Conservation (phyloP, 2,797 vertebrate genomes). For the Petrocephalus schoutedeni region DNA sequence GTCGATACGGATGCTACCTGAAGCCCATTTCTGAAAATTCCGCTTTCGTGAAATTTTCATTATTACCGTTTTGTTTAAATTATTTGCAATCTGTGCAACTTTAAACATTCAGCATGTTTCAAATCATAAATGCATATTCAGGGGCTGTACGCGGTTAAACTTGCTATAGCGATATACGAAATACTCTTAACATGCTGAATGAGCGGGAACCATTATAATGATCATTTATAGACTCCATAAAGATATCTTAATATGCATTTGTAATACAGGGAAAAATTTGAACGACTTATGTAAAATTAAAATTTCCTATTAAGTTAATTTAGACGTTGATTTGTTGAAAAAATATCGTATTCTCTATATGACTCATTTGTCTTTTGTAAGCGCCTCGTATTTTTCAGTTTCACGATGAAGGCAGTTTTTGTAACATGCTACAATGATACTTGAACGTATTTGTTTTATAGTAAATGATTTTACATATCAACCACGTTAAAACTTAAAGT, state of each 20-base stretch:
- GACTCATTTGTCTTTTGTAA: not conserved
- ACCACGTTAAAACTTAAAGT: not conserved
- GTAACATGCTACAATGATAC: not conserved
- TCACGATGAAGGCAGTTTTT: not conserved
- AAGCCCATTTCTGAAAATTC: not conserved
- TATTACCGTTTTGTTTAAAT: not conserved
- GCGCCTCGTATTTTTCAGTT: not conserved
- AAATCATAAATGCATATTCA: not conserved
- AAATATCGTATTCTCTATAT: not conserved
- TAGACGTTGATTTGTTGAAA: not conserved
- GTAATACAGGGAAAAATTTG: not conserved
- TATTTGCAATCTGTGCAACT: not conserved
- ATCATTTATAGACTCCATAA: not conserved
- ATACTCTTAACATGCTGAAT: not conserved
- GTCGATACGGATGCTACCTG: not conserved
- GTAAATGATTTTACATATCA: constrained; percentile 6
- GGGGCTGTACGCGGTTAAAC: not conserved
- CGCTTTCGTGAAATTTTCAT: not conserved
- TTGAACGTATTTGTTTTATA: constrained; percentile 4
- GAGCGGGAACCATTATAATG: not conserved
- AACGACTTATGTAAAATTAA: not conserved
- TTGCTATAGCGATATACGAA: not conserved
- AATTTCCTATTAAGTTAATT: not conserved
- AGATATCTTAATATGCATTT: not conserved
- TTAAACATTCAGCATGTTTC: not conserved